Conservation (phyloP, 92 coral and sea anemone genomes). For the Siderastrea siderea region DNA sequence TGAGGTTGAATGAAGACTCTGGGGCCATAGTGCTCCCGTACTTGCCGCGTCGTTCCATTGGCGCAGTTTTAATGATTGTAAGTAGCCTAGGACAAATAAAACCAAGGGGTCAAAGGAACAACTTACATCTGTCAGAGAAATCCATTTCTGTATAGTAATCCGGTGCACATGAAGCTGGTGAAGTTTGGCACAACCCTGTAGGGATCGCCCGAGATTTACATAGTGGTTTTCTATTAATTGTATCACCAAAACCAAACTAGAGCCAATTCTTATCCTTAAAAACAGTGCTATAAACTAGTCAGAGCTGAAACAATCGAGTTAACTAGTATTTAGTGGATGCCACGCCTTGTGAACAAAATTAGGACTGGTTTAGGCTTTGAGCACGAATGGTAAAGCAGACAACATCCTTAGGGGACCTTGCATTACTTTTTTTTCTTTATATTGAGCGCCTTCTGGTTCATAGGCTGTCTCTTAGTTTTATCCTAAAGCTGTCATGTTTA, state of each 20-base stretch:
- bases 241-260: not conserved
- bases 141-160: not conserved
- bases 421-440: too few species aligned
- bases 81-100: constrained; percentile 24
- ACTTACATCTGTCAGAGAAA: not conserved
- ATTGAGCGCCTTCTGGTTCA: too few species aligned
- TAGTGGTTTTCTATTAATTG: not conserved
- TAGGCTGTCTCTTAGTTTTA: too few species aligned
- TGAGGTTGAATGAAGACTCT: constrained; percentile 26
- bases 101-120: not conserved
- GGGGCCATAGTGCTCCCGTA: not conserved
- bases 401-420: too few species aligned
- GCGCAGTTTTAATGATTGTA: constrained; percentile 7
- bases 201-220: not conserved
- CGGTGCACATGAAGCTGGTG: not conserved
- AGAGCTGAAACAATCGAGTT: not conserved
- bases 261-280: not conserved
- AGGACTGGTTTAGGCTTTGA: not conserved
- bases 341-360: not conserved
- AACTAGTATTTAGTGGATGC: not conserved
- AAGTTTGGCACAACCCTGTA: not conserved
- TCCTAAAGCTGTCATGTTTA: too few species aligned
- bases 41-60: not conserved
- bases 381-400: not conserved
- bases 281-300: not conserved